Base-by-base conservation (phyloP, 1,140 invertebrate species). In the Tetranychus urticae region DNA sequence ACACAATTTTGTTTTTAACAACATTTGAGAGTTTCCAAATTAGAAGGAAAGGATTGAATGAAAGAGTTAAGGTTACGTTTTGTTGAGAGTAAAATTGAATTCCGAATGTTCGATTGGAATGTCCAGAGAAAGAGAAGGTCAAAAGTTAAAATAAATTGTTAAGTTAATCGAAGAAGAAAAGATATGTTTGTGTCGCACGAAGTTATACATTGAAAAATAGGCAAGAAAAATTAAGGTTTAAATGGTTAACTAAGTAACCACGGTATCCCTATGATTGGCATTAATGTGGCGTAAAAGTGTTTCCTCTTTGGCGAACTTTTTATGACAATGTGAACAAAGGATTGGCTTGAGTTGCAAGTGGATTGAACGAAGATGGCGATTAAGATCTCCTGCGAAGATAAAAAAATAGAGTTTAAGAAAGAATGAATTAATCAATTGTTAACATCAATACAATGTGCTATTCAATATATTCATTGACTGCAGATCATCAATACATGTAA, bases 261-360 rank as follows among this genome's bases (percentile, higher is more conserved):
- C 50, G 39, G 39, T 42, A 52, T 56, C 55, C 35, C 65, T 64
- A 64, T 71, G 70, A 14, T 62, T 62, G 3, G 66, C 65, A 59
- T 70, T 69, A 64, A 70, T 67, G 62, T 71, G 70, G 23, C 69
- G 64, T 54, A 71, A 66, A 10, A 71, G 63, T 1, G 70, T 71
- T 34, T 69, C 64, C 56, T 71, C 68, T 61, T 66, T 69, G 34
- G 68, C 67, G 59, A 68, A 69, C 42, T 69, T 68, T 47, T 64
- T 67, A 23, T 67, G 61, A 63, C 70, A 71, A 56, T 69, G 66
- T 39, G 65, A 64, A 65, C 70, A 71, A 1, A 65, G 65, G 37
- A 69, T 61, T 46, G 65, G 63, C 34, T 68, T 65, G n/a, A 67
- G 59, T 60, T 68, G 65, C 23, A 66, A 52, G 59, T 71, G 70